phyloP scores from a whole-genome alignment of 2,113 vertebrate genomes.

The Caloenas nicobarica region DNA sequence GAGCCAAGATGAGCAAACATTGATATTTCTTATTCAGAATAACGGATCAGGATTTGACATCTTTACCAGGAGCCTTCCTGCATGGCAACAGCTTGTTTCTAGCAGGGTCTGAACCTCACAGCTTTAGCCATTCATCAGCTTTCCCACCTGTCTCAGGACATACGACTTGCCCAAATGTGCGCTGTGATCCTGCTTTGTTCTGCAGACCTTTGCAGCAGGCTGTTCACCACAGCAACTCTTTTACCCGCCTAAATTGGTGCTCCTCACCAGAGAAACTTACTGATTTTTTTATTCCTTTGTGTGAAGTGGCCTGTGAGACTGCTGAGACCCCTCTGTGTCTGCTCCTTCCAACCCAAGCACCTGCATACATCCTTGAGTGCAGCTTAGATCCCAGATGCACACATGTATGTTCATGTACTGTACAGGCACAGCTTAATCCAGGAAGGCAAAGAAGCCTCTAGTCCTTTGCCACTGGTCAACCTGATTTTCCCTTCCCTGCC shows the following conservation, averaged over 20 bases:
- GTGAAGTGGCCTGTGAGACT: neutral
- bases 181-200: neutral
- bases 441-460: neutral
- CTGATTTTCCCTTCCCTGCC: neutral
- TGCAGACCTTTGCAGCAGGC: neutral
- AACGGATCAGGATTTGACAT: neutral
- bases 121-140: neutral
- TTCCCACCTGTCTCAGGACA: neutral
- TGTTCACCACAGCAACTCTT: neutral
- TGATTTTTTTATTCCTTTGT: neutral
- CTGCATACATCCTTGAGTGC: neutral
- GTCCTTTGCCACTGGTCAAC: neutral
- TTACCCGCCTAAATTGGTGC: neutral
- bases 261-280: neutral
- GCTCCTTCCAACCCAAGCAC: neutral
- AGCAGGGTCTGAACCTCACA: neutral
- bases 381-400: neutral
- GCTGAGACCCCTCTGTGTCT: neutral
- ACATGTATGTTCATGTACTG: neutral
- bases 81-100: neutral
- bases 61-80: neutral
- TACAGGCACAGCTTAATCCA: neutral
- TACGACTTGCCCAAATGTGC: neutral
- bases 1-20: slow-evolving; percentile 17
- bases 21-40: neutral